These are phyloP conservation scores for Gymnocephalus cernua DNA, from an alignment of 2,113 vertebrate genomes.

Conservation along the genomic window DNA sequence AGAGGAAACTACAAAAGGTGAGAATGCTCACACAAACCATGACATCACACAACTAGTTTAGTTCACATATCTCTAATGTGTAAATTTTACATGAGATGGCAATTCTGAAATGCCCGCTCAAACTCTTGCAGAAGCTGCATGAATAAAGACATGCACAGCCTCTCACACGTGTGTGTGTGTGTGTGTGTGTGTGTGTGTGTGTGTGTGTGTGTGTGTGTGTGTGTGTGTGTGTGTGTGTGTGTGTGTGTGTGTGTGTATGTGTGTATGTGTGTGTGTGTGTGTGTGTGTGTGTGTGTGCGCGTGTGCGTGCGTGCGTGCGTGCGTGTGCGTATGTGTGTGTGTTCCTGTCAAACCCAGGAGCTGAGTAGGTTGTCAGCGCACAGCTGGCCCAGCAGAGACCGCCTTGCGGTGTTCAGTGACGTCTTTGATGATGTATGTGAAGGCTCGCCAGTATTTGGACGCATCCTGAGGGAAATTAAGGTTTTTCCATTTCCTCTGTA, in stretches of 20 bases:
- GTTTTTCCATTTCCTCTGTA: slow-evolving; percentile 81
- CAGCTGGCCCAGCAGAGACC: slow-evolving; percentile 70
- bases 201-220: slow-evolving; percentile 51
- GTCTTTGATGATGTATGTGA: slow-evolving; percentile 87
- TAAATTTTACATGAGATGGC: background rate
- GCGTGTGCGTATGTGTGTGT: slow-evolving; percentile 48
- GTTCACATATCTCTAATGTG: background rate
- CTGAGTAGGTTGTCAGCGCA: slow-evolving; percentile 75
- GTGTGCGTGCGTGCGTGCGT: slow-evolving; percentile 49
- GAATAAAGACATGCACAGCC: slow-evolving; percentile 15
- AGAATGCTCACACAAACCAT: slow-evolving; percentile 25
- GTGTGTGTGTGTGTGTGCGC: slow-evolving; percentile 48
- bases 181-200: slow-evolving; percentile 50
- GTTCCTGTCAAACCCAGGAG: slow-evolving; percentile 73
- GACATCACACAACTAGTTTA: background rate
- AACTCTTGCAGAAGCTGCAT: slow-evolving; percentile 17
- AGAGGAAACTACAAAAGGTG: slow-evolving; percentile 81
- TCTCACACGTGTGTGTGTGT: slow-evolving; percentile 22
- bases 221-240: slow-evolving; percentile 53
- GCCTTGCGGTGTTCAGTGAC: slow-evolving; percentile 79
- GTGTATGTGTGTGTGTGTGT: slow-evolving; percentile 50
- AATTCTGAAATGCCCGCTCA: background rate
- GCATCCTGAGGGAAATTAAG: slow-evolving; percentile 88
- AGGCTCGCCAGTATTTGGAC: slow-evolving; percentile 84
- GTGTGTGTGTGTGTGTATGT: slow-evolving; percentile 43